Conservation (phyloP, 2,113 vertebrate genomes). For the Heteronetta atricapilla region DNA sequence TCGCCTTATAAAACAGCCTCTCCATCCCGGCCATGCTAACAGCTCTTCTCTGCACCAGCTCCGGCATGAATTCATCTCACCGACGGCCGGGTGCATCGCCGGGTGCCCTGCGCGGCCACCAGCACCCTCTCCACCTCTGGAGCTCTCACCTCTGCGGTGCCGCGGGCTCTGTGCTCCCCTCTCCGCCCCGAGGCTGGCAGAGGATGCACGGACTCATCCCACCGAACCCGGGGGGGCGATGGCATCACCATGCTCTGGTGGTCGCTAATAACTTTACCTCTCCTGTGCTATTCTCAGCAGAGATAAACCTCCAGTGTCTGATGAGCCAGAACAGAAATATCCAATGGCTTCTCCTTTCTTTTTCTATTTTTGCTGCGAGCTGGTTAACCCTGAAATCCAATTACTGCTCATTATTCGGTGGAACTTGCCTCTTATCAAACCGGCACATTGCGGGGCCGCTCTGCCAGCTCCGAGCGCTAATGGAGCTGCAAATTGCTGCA, state of each 20-base stretch:
- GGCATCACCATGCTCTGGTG: constrained; percentile 59
- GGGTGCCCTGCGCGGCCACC: neutral
- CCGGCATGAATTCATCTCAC: neutral
- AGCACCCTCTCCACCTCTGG: neutral
- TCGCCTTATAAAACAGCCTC: neutral
- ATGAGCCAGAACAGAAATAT: constrained; percentile 73
- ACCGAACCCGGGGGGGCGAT: constrained; percentile 37
- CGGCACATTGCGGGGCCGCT: constrained; percentile 17
- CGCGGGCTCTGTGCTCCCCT: neutral
- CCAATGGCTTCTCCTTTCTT: constrained; percentile 60
- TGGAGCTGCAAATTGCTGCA: constrained; percentile 57
- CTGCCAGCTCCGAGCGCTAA: neutral
- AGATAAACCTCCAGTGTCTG: constrained; percentile 69
- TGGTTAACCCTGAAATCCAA: constrained; percentile 76
- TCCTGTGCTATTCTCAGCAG: constrained; percentile 63
- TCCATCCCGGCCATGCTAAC: neutral
- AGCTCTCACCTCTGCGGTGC: neutral
- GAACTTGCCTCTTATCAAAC: constrained; percentile 59
- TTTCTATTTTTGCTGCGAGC: constrained; percentile 61
- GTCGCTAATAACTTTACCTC: constrained; percentile 72
- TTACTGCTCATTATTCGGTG: constrained; percentile 73
- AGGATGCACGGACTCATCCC: neutral
- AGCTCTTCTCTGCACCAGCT: neutral
- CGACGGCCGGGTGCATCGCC: neutral
- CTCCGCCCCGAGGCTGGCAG: constrained; percentile 30